Conservation (phyloP, 2,888 invertebrate genomes). For the Crepidodera aurea region DNA sequence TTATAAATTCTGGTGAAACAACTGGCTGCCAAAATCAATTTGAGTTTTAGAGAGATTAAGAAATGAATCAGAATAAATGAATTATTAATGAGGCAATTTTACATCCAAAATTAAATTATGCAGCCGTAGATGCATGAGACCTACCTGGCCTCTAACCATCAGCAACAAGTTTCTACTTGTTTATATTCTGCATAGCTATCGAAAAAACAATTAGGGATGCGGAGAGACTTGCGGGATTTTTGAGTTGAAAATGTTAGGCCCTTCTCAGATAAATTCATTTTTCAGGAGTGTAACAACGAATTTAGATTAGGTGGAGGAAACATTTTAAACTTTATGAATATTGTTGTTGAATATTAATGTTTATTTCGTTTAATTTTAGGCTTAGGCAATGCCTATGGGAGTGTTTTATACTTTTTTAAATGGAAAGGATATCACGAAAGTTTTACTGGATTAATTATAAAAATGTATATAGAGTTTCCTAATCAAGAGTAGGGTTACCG, state of each 20-base stretch:
- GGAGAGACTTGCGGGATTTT: slow-evolving; percentile 13
- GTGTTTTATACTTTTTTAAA: background rate
- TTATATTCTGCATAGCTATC: slow-evolving; percentile 19
- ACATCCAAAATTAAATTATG: slow-evolving; percentile 34
- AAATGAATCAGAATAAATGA: slow-evolving; percentile 38
- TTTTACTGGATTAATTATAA: background rate
- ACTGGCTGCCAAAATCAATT: slow-evolving; percentile 36
- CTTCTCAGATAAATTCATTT: slow-evolving; percentile 18
- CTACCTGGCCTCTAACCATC: slow-evolving; percentile 27
- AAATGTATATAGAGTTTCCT: too few relatives aligned
- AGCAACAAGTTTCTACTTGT: slow-evolving; percentile 32
- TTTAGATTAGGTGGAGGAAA: slow-evolving; percentile 15
- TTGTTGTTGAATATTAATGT: slow-evolving; percentile 22
- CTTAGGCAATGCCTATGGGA: background rate
- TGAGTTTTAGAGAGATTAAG: slow-evolving; percentile 32
- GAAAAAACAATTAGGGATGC: slow-evolving; percentile 26
- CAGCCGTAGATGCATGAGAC: slow-evolving; percentile 27
- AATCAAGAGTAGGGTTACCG: too few relatives aligned
- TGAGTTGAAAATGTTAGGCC: slow-evolving; percentile 14
- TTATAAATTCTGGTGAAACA: slow-evolving; percentile 31
- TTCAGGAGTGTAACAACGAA: slow-evolving; percentile 17
- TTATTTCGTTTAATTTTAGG: slow-evolving; percentile 9
- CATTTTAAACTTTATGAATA: slow-evolving; percentile 17
- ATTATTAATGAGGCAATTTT: slow-evolving; percentile 35
- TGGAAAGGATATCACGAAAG: background rate